Conservation (phyloP, 2,113 vertebrate species). For the Xiphophorus hellerii region DNA sequence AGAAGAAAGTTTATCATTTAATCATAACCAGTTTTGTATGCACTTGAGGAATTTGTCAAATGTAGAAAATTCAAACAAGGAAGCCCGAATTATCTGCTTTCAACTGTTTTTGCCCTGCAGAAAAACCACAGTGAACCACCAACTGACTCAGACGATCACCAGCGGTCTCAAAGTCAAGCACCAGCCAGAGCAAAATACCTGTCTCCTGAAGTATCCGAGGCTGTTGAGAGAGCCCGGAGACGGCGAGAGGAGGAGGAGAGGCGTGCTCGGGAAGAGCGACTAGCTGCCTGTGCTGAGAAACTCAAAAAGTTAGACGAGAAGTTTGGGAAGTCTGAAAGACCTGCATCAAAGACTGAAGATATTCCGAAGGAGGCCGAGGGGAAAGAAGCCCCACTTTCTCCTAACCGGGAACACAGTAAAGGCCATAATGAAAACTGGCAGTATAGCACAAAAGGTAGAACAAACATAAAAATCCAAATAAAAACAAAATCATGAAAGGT, state of each 20-base stretch:
- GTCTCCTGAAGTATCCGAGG: constrained; percentile 91
- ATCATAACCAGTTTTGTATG: too few relatives aligned
- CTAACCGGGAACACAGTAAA: constrained; percentile 77
- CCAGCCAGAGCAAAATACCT: constrained; percentile 88
- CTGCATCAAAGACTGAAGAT: constrained; percentile 80
- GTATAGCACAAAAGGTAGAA: constrained; percentile 83
- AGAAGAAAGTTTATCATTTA: too few relatives aligned
- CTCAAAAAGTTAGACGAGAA: constrained; percentile 97
- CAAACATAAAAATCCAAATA: not conserved
- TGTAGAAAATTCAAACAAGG: not conserved
- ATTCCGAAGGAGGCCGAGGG: constrained; percentile 75
- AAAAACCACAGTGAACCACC: constrained; percentile 84
- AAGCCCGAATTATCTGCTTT: not conserved
- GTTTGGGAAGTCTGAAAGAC: constrained; percentile 87
- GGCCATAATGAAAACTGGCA: constrained; percentile 81
- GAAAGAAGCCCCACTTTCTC: constrained; percentile 76
- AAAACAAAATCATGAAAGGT: not conserved
- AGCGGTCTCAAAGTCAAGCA: constrained; percentile 74
- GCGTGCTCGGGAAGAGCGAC: constrained; percentile 89
- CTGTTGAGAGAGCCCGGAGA: constrained; percentile 90
- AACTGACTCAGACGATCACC: constrained; percentile 88
- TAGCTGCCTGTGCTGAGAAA: constrained; percentile 95
- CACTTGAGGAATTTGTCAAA: not conserved
- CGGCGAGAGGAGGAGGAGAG: constrained; percentile 95
- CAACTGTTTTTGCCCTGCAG: constrained; percentile 64